phyloP scores from a whole-genome alignment of 2,797 vertebrate species.

The Neostethus bicornis region DNA sequence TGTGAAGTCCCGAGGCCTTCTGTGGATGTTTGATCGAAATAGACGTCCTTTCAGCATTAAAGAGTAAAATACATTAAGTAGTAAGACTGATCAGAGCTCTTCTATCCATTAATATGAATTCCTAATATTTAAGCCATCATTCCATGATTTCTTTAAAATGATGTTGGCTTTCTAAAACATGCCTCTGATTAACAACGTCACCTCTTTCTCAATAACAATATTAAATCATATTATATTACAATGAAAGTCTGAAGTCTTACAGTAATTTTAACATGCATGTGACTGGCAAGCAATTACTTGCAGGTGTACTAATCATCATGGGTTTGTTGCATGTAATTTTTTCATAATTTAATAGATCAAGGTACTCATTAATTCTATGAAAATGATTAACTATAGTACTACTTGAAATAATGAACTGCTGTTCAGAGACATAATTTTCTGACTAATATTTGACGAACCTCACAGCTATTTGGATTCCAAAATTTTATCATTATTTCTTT shows the following conservation, averaged over 20 bases:
- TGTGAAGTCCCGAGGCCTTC: slow-evolving; percentile 82
- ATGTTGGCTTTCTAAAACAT: slow-evolving; percentile 1
- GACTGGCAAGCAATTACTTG: slow-evolving; percentile 11
- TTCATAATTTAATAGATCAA: slow-evolving; percentile 27
- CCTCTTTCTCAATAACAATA: slow-evolving; percentile 17
- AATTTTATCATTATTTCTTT: slow-evolving; percentile 7
- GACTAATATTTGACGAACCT: not conserved
- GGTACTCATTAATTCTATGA: slow-evolving; percentile 13
- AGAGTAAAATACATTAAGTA: slow-evolving; percentile 87
- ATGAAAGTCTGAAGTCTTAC: slow-evolving; percentile 13
- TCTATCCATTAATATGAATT: slow-evolving; percentile 71
- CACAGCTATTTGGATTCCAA: not conserved
- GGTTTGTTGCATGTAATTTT: slow-evolving; percentile 35
- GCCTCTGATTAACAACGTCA: slow-evolving; percentile 13
- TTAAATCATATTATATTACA: slow-evolving; percentile 7
- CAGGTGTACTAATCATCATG: slow-evolving; percentile 35
- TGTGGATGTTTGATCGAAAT: slow-evolving; percentile 88
- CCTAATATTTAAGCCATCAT: slow-evolving; percentile 51
- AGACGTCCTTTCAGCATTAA: slow-evolving; percentile 83
- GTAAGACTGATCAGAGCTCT: slow-evolving; percentile 84
- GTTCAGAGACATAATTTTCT: slow-evolving; percentile 6
- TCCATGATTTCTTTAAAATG: not conserved
- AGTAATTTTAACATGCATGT: slow-evolving; percentile 6
- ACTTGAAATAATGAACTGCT: slow-evolving; percentile 7
- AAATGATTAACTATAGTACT: slow-evolving; percentile 14